These are phyloP conservation scores for Agonopterix arenella DNA, from an alignment of 2,888 invertebrate species.

Conservation along the genomic window DNA sequence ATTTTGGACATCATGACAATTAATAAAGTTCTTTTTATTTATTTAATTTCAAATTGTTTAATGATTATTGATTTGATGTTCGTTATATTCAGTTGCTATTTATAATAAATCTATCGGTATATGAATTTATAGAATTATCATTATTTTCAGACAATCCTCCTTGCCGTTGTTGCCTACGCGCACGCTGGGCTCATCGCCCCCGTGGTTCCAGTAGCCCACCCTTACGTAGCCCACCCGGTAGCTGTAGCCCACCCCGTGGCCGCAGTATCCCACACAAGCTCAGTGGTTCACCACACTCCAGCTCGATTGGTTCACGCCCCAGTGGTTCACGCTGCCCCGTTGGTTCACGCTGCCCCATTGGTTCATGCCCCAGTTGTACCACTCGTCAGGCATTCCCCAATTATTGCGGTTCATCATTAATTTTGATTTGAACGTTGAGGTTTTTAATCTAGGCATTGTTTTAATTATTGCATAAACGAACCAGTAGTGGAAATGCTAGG, in stretches of 20 bases:
- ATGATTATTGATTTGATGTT: too few relatives aligned
- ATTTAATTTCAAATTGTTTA: too few relatives aligned
- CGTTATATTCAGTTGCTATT: too few relatives aligned
- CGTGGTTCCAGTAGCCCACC: slow-evolving; percentile 48
- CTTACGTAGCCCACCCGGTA: slow-evolving; percentile 35
- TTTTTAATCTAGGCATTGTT: too few relatives aligned
- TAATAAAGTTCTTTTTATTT: too few relatives aligned
- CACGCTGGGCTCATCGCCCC: slow-evolving; percentile 57
- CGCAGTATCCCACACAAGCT: slow-evolving; percentile 31
- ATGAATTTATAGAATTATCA: not conserved
- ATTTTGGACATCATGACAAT: too few relatives aligned
- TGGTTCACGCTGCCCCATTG: slow-evolving; percentile 29
- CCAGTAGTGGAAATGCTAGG: too few relatives aligned
- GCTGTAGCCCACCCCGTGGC: slow-evolving; percentile 39
- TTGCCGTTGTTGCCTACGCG: slow-evolving; percentile 56
- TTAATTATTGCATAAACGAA: too few relatives aligned
- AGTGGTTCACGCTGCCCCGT: slow-evolving; percentile 23
- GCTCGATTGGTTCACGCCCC: slow-evolving; percentile 23
- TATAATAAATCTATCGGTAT: not conserved
- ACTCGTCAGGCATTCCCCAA: slow-evolving; percentile 44
- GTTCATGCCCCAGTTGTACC: slow-evolving; percentile 50
- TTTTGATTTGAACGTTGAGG: too few relatives aligned
- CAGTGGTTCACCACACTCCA: slow-evolving; percentile 38
- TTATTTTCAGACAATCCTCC: slow-evolving; percentile 53
- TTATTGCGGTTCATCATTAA: slow-evolving; percentile 55